Evolutionary conservation across 2,797 vertebrate genomes (phyloP), one percentile per base, ranked within the genome.

Genomic region (Luscinia luscinia): DNA sequence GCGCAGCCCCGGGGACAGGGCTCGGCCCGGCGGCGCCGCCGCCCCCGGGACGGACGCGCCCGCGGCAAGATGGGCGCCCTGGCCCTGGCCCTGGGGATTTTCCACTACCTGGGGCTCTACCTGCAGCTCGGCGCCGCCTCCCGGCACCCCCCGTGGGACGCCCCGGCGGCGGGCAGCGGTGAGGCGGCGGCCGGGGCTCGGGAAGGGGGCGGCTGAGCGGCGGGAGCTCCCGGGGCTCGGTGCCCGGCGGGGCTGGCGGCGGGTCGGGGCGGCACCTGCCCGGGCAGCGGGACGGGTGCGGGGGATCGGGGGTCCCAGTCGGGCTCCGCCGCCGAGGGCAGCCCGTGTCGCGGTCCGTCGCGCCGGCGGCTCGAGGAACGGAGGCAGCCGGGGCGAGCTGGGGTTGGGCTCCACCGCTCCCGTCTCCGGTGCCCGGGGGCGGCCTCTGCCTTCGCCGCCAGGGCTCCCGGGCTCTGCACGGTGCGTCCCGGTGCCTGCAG

Each of bases 61-160:
- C 91, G 88, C 97, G 93, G 61, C 98, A 51, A 28, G 51, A 52
- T 52, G 51, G 51, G 51, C 51, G 51, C 51, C 51, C 51, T 99
- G 96, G 97, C 98, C 91, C 95, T 98, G 97, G 98, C 98, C 96
- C 97, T 99, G 97, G 98, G 98, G 98, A 98, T 97, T 97, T 98
- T 99, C 96, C 99, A 99, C 97, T 99, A 98, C 97, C 95, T 99
- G 98, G 99, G 99, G 98, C 98, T 99, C 98, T 99, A 98, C 98
- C 96, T 98, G 96, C 98, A 99, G 98, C 98, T 99, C 98, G 97
- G 98, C 97, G 98, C 97, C 94, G 97, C 98, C 97, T 96, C 98
- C 70, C 98, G 98, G 72, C 98, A 98, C 96, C 98, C 98, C 80
- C 98, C 98, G 89, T 96, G 98, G 89, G 98, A 98, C 97, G 98